phyloP scores from a whole-genome alignment of 2,888 invertebrate species.

The Chalcosyrphus nemorum region DNA sequence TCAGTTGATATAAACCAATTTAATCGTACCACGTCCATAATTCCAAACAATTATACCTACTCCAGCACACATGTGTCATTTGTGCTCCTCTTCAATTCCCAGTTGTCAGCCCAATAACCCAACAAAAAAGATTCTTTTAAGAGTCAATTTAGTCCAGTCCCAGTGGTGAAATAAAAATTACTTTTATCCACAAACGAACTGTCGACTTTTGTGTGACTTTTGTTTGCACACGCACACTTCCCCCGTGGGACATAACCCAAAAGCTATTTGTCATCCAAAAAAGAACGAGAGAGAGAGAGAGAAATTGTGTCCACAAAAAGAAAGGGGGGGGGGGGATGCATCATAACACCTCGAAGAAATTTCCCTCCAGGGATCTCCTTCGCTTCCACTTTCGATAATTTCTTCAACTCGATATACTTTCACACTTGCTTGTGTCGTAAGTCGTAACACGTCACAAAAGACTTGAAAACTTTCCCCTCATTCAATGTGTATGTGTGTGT shows the following conservation, averaged over 20 bases:
- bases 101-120: neutral
- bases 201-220: slow-evolving; percentile 19
- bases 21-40: neutral
- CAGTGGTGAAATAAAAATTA: slow-evolving; percentile 25
- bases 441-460: neutral
- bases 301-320: no score
- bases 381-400: slow-evolving; percentile 3
- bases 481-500: neutral
- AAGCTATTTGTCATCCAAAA: slow-evolving; percentile 2
- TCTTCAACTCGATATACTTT: slow-evolving; percentile 19
- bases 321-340: neutral
- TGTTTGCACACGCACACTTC: slow-evolving; percentile 8
- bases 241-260: slow-evolving; percentile 1
- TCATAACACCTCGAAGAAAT: neutral
- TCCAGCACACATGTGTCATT: neutral
- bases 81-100: slow-evolving; percentile 14
- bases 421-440: neutral
- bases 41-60: neutral
- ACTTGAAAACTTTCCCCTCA: slow-evolving; percentile 8
- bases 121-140: slow-evolving; percentile 5
- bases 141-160: slow-evolving; percentile 13
- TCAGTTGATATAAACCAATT: neutral
- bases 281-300: neutral
- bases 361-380: neutral
- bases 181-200: slow-evolving; percentile 29